Conservation (phyloP, 64 coral and sea anemone species). For the Pocillopora verrucosa region DNA sequence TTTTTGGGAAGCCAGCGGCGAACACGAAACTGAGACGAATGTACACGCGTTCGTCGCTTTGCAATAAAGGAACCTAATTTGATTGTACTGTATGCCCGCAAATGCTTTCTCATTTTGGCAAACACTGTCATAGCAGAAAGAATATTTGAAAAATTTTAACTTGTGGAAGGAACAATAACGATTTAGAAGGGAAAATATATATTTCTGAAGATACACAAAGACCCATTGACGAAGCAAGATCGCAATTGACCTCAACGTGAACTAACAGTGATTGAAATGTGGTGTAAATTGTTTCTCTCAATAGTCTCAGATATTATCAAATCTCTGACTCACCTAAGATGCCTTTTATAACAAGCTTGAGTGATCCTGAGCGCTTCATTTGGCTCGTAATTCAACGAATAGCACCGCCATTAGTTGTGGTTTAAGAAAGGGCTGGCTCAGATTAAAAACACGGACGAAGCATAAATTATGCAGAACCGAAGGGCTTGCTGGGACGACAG, state of each 20-base stretch:
- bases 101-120: too few species aligned
- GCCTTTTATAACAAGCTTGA: constrained; percentile 10
- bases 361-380: constrained; percentile 26
- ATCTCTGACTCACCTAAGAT: not conserved
- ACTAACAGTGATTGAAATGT: too few species aligned
- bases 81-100: too few species aligned
- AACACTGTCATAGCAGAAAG: too few species aligned
- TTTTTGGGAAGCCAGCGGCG: too few species aligned
- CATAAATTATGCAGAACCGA: constrained; percentile 42
- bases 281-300: not conserved
- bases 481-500: constrained; percentile 4
- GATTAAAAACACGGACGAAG: constrained; percentile 7
- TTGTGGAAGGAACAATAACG: too few species aligned
- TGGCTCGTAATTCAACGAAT: constrained; percentile 18
- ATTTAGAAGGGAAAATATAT: too few species aligned
- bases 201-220: too few species aligned
- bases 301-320: not conserved
- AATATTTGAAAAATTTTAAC: too few species aligned
- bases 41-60: too few species aligned
- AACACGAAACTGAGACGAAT: too few species aligned
- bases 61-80: too few species aligned
- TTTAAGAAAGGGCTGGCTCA: constrained; percentile 5
- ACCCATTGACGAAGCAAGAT: not conserved
- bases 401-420: constrained; percentile 7
- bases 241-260: not conserved